Base-by-base conservation (phyloP, 2,888 invertebrate species). In the Asteroscopus sphinx region DNA sequence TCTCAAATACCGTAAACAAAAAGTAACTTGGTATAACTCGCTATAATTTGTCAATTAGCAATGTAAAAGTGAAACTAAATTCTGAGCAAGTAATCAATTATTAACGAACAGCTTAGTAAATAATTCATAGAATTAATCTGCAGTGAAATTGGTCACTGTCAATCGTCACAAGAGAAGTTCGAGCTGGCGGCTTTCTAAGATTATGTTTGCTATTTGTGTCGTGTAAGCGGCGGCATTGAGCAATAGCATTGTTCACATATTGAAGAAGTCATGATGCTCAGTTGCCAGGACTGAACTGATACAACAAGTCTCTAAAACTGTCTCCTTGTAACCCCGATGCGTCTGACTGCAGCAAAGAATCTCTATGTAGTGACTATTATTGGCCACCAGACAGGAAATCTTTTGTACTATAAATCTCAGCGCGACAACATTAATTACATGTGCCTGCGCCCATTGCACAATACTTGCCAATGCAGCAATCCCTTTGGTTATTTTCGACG, bases 301-400 rank as follows among this genome's bases (percentile, higher is more conserved):
- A 81, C 83, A 81, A 80, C 82, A 81, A 77, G 77, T 78, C 80
- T 83, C 90, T 91, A 89, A 87, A 90, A 88, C 85, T 80, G 90
- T 88, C 89, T 79, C 79, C 81, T 76, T 85, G 85, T 86, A 86
- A 82, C 85, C 83, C 87, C 81, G 79, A 82, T 86, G 83, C 79
- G 80, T 87, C 88, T 88, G 81, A 82, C 79, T 81, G 82, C 80
- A 70, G 85, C 83, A 90, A 91, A 93, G 90, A 91, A 90, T 86
- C 80, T 80, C 74, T 81, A 80, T 84, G 87, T 83, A 77, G 79
- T 73, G 68, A 81, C 93, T 92, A 93, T 92, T 90, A 91, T 90
- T 90, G 87, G 89, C 87, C 55, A 75, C 81, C 85, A 92, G 92
- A 90, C 93, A 88, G 92, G 93, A 93, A 92, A 90, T 91, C 90